A percentile compares a stretch with the other conserved stretches of the same genome.
Evolutionary conservation across 2,888 invertebrate species (phyloP).

Genomic region (Allolobophora icterica): DNA sequence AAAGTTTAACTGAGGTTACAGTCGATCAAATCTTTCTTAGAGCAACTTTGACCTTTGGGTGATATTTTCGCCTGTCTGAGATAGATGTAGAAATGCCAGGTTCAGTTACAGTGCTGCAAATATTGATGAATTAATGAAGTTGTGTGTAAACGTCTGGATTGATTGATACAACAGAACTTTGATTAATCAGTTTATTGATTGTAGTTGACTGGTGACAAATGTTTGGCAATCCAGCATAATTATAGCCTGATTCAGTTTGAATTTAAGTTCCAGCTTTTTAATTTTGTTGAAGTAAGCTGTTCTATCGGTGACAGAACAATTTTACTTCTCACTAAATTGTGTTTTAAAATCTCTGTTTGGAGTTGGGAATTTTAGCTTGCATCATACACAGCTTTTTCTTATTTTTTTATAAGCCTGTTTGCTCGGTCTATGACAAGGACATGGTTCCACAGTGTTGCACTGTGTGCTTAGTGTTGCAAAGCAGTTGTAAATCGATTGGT

Average conservation of each 20-base stretch:
- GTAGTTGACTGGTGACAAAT: not conserved
- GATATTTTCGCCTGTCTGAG: not conserved
- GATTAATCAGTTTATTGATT: not conserved
- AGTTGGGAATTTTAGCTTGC: too few species aligned
- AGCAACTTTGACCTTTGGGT: not conserved
- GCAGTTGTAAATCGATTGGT: too few species aligned
- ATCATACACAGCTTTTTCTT: too few species aligned
- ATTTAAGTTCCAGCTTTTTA: not conserved
- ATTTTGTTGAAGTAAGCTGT: not conserved
- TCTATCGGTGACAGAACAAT: not conserved
- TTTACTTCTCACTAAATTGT: not conserved
- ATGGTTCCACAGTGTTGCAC: too few species aligned
- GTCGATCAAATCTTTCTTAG: not conserved
- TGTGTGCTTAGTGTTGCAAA: too few species aligned
- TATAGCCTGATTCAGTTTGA: not conserved
- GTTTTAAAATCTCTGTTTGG: not conserved
- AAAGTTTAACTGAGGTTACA: not conserved
- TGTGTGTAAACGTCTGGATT: not conserved
- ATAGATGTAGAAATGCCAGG: not conserved
- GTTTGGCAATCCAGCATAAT: not conserved
- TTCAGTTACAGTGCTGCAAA: not conserved
- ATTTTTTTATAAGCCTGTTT: too few species aligned
- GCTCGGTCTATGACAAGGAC: too few species aligned
- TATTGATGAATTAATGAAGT: not conserved
- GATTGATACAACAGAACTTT: too few species aligned